A percentile compares a stretch with the other conserved stretches of the same genome.
phyloP scores from a whole-genome alignment of 2,888 invertebrate species.

The Belgica antarctica region DNA sequence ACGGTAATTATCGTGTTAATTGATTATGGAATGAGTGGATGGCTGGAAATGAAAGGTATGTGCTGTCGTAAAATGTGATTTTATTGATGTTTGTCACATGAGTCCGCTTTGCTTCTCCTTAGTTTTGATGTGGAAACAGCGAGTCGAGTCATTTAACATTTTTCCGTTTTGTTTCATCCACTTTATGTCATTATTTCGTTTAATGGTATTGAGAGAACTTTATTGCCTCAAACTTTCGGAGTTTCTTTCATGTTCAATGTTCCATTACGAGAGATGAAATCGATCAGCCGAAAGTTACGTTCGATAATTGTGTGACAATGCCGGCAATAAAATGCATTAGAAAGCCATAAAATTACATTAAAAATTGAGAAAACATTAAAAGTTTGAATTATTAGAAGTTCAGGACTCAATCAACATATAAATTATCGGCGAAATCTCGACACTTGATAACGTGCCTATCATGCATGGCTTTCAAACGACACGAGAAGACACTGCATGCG shows the following conservation, averaged over 20 bases:
- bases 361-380: slow-evolving; percentile 29
- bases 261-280: slow-evolving; percentile 1
- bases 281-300: neutral
- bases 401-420: slow-evolving; percentile 7
- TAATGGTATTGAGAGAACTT: too few relatives aligned
- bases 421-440: slow-evolving; percentile 25
- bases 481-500: slow-evolving; percentile 20
- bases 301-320: slow-evolving; percentile 2
- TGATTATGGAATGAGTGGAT: slow-evolving; percentile 19
- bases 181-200: too few relatives aligned
- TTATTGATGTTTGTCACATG: slow-evolving; percentile 25
- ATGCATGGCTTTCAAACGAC: too few relatives aligned
- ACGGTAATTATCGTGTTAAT: slow-evolving; percentile 36
- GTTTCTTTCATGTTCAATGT: slow-evolving; percentile 30
- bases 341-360: slow-evolving; percentile 31
- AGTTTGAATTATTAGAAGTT: neutral
- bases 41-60: neutral
- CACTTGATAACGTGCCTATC: slow-evolving; percentile 24
- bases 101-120: too few relatives aligned
- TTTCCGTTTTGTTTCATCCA: neutral
- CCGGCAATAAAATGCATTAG: slow-evolving; percentile 29
- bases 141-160: slow-evolving; percentile 15
- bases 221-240: neutral
- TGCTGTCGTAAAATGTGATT: slow-evolving; percentile 16
- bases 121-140: neutral